Conservation (phyloP, 2,113 vertebrate species). For the Myotis brandtii region DNA sequence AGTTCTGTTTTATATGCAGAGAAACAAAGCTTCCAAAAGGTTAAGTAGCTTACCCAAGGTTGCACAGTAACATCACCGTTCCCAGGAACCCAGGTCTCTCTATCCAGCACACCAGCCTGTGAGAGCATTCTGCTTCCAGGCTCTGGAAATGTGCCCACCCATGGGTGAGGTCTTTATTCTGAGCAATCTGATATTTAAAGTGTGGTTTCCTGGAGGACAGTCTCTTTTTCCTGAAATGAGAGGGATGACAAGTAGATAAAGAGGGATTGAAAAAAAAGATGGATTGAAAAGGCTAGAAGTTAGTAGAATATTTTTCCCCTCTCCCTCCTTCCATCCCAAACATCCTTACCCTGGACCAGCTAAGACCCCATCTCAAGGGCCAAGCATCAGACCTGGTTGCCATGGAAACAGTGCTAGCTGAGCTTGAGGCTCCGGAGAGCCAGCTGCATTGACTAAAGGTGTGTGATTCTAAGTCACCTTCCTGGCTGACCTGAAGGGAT, state of each 20-base stretch:
- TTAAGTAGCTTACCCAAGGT: slow-evolving; percentile 63
- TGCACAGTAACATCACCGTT: background rate
- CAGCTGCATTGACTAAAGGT: background rate
- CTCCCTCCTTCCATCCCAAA: background rate
- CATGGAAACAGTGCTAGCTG: background rate
- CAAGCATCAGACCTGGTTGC: background rate
- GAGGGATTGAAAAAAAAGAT: background rate
- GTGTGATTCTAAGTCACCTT: slow-evolving; percentile 47
- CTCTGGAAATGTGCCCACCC: background rate
- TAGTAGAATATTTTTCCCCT: background rate
- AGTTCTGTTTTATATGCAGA: slow-evolving; percentile 64
- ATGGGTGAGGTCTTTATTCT: background rate
- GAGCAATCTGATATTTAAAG: background rate
- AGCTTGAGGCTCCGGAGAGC: background rate
- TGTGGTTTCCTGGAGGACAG: background rate
- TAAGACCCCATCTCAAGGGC: background rate
- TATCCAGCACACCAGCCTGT: background rate
- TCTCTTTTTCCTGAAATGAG: background rate
- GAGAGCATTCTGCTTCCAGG: background rate
- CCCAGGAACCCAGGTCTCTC: slow-evolving; percentile 38
- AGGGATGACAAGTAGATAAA: background rate
- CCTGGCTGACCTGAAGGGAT: slow-evolving; percentile 28
- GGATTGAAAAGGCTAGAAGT: background rate
- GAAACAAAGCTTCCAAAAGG: slow-evolving; percentile 55
- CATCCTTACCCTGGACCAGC: background rate